Percentiles rank a stretch among this genome's conserved stretches.
phyloP scores from a whole-genome alignment of 2,113 vertebrate species.

The Delphinapterus leucas region DNA sequence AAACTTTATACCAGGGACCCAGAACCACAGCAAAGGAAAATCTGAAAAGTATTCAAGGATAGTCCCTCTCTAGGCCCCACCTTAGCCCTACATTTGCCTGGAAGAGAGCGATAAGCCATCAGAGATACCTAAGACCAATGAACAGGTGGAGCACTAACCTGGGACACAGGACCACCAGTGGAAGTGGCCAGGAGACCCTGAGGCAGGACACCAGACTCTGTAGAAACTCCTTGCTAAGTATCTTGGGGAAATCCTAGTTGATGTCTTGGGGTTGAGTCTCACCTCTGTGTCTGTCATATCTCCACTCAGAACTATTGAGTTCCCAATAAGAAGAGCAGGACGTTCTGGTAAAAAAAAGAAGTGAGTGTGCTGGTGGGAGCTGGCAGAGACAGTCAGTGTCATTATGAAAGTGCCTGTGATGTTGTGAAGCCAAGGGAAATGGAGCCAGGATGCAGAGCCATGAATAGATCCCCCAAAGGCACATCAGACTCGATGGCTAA shows the following conservation, averaged over 20 bases:
- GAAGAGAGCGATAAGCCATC: not conserved
- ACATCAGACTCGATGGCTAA: not conserved
- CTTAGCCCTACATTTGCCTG: not conserved
- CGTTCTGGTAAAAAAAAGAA: not conserved
- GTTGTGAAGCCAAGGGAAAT: not conserved
- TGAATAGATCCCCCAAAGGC: not conserved
- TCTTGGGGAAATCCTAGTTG: not conserved
- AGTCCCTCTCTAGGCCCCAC: not conserved
- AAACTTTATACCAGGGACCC: not conserved
- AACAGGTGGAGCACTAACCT: not conserved
- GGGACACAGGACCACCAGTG: not conserved
- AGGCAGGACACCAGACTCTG: not conserved
- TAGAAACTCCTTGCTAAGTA: not conserved
- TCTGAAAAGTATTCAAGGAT: not conserved
- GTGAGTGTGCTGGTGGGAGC: not conserved
- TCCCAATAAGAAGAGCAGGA: not conserved
- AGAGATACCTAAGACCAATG: not conserved
- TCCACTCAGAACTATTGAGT: not conserved
- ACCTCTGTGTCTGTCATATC: not conserved
- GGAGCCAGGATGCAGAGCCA: not conserved
- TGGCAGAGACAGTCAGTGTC: not conserved
- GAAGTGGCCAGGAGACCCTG: not conserved
- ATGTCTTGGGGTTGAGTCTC: not conserved
- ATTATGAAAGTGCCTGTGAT: not conserved
- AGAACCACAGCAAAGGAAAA: not conserved